A percentile compares a stretch with the other conserved stretches of the same genome.
phyloP scores from a whole-genome alignment of 2,888 invertebrate species.

The Heliconius ethilla region DNA sequence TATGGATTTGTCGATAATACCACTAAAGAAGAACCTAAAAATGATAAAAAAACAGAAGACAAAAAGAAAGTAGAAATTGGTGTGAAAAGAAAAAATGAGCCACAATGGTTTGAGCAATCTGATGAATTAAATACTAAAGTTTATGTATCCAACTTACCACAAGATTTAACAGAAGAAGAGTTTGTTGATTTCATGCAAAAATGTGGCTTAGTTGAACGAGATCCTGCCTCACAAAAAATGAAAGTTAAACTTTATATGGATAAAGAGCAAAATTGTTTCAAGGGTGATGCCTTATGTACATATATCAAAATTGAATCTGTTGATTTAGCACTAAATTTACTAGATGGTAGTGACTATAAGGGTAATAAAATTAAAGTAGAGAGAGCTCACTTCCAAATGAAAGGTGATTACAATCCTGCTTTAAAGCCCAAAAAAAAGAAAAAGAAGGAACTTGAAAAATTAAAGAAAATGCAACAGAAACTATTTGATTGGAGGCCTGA shows the following conservation, averaged over 20 bases:
- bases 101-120: constrained; percentile 96
- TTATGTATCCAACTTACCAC: constrained; percentile 96
- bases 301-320: constrained; percentile 99
- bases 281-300: constrained; percentile 98
- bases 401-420: constrained; percentile 95
- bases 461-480: constrained; percentile 96
- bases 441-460: constrained; percentile 93
- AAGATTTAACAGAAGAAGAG: constrained; percentile 93
- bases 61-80: constrained; percentile 74
- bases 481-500: constrained; percentile 98
- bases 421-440: constrained; percentile 95
- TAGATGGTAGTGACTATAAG: constrained; percentile 92
- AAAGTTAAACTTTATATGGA: constrained; percentile 97
- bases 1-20: constrained; percentile 91
- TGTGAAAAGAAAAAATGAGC: constrained; percentile 79
- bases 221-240: constrained; percentile 88
- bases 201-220: constrained; percentile 96
- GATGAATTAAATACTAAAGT: constrained; percentile 94
- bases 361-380: constrained; percentile 94
- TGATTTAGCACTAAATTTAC: constrained; percentile 92
- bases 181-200: constrained; percentile 97
- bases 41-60: constrained; percentile 61
- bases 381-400: constrained; percentile 95
- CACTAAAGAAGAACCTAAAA: constrained; percentile 56
- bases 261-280: constrained; percentile 87